phyloP scores from a whole-genome alignment of 2,888 invertebrate species.

The Lasioglossum leucozonium region DNA sequence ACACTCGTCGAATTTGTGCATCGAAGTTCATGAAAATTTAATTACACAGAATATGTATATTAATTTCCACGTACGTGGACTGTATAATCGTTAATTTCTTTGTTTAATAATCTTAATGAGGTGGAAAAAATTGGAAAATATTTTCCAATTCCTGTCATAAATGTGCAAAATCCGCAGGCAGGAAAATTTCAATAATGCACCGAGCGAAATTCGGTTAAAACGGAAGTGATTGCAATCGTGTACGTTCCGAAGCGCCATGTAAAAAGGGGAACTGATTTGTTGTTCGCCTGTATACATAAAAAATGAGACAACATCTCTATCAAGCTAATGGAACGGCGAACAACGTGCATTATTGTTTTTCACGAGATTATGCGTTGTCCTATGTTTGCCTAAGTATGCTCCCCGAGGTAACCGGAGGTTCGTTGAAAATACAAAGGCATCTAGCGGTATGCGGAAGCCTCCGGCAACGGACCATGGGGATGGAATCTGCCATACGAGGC shows the following conservation, averaged over 20 bases:
- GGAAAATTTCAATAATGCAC: too few relatives aligned
- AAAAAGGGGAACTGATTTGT: background rate
- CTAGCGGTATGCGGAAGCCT: background rate
- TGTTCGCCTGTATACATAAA: background rate
- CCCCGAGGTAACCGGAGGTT: background rate
- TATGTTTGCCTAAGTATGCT: background rate
- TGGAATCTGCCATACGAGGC: background rate
- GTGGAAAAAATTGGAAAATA: too few relatives aligned
- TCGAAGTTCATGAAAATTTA: too few relatives aligned
- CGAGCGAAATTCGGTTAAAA: too few relatives aligned
- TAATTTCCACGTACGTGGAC: too few relatives aligned
- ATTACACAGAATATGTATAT: too few relatives aligned
- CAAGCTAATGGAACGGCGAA: background rate
- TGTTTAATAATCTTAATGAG: too few relatives aligned
- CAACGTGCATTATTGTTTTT: conserved; percentile 1
- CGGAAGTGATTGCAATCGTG: background rate
- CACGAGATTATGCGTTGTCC: conserved; percentile 4
- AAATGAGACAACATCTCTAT: background rate
- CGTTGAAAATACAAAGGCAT: conserved; percentile 2
- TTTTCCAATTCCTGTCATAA: too few relatives aligned
- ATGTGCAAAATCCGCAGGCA: too few relatives aligned
- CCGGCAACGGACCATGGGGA: background rate
- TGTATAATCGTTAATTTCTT: too few relatives aligned
- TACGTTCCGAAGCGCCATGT: background rate
- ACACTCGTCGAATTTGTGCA: too few relatives aligned